Base-by-base conservation (phyloP, 2,888 invertebrate genomes). In the Zootermopsis nevadensis region DNA sequence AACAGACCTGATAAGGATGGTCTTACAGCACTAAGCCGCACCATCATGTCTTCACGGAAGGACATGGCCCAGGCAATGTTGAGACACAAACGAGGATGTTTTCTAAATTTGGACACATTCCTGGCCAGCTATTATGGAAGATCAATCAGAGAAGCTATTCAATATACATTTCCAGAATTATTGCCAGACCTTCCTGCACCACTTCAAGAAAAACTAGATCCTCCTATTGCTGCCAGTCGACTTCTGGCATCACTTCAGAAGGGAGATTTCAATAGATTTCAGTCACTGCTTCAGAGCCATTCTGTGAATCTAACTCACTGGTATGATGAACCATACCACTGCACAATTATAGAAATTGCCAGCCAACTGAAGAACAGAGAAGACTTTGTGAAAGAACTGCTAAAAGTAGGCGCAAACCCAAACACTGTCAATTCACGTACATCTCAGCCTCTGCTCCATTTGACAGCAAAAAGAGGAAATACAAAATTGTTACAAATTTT, bases 1-100 rank as follows among this genome's bases (percentile, higher is more conserved):
- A 79, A 79, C 66, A 38, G 22, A 35, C 79, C 79, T 27, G 79
- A 79, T 66, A 79, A 60, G 31, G 66, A 66, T 33, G 79, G 79
- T 12, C 66, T 79, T n/a, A 79, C 79, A n/a, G 79, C 79, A n/a
- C 38, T 79, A 6, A 55, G 79, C 33, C 31, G n/a, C 2, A 35
- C 79, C 6, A 27, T 66, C 10, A 79, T 66, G 66, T 33, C 35
- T n/a, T 35, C 35, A 30, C 79, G 66, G 38, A 66, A 79, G 19
- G 66, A 55, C 22, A 33, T 79, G 24, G 48, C 60, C 2, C 35
- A 38, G 15, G 38, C 60, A n/a, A 79, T 79, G 27, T 6, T 79
- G 66, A 27, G 24, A 8, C 60, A 79, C 38, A 55, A 60, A 12
- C 12, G 38, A 35, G 35, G 38, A 3, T 19, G 24, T 19, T 35